Percentiles rank a stretch among this genome's conserved stretches.
Evolutionary conservation across 2,888 invertebrate species (phyloP).

Genomic region (Chromoteleia sp.): DNA sequence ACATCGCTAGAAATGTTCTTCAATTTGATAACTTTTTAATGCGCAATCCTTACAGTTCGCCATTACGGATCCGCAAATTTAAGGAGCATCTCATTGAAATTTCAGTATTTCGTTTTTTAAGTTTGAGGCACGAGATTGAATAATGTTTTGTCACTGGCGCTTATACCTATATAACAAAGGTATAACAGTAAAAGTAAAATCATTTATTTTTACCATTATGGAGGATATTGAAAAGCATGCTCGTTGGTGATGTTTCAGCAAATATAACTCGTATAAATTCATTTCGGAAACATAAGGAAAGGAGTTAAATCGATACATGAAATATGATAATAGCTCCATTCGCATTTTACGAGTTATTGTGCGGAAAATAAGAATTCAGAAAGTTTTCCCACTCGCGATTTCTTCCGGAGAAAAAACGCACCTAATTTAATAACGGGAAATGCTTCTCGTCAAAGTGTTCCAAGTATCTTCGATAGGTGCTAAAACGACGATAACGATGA

Average conservation of each 20-base stretch:
- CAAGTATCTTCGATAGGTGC: constrained; percentile 90
- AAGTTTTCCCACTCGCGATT: constrained; percentile 3
- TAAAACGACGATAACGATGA: constrained; percentile 91
- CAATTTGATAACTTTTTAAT: too few relatives aligned
- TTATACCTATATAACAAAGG: too few relatives aligned
- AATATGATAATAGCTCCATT: constrained; percentile 19
- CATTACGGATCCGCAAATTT: too few relatives aligned
- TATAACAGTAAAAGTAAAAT: too few relatives aligned
- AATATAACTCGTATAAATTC: constrained; percentile 1
- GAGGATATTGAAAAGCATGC: not conserved
- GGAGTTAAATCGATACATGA: constrained; percentile 16
- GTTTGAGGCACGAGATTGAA: too few relatives aligned
- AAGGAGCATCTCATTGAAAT: too few relatives aligned
- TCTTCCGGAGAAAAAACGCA: constrained; percentile 9
- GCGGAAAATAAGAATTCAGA: constrained; percentile 18
- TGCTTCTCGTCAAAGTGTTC: constrained; percentile 78
- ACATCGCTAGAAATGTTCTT: not conserved
- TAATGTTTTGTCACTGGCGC: too few relatives aligned
- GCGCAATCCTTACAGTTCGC: too few relatives aligned
- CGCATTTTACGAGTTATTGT: constrained; percentile 17
- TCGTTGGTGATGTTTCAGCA: not conserved
- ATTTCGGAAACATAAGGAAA: not conserved
- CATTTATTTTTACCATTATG: too few relatives aligned
- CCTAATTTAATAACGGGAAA: constrained; percentile 72
- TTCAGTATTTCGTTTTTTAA: too few relatives aligned